Percentiles rank a stretch among this genome's conserved stretches.
phyloP scores from a whole-genome alignment of 2,113 vertebrate species.

The Choloepus hoffmanni region DNA sequence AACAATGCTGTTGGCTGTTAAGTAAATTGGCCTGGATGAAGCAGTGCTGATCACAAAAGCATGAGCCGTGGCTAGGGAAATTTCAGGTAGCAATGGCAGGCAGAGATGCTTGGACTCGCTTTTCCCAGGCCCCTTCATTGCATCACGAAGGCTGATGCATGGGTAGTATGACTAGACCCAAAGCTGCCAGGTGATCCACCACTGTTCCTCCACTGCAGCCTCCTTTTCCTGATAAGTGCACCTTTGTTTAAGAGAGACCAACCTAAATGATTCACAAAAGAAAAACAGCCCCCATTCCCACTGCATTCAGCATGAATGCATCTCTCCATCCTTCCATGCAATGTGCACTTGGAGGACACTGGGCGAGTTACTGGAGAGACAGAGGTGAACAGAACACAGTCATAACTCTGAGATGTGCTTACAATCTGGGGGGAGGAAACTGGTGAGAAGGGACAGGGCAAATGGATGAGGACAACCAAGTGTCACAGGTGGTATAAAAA shows the following conservation, averaged over 20 bases:
- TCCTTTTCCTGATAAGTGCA: not conserved
- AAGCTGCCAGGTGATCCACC: not conserved
- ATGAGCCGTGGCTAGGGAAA: not conserved
- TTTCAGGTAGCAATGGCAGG: not conserved
- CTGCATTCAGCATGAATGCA: accelerated
- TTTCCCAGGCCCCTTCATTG: not conserved
- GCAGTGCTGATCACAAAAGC: not conserved
- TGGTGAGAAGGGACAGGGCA: not conserved
- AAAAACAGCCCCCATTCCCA: not conserved
- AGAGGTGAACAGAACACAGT: accelerated
- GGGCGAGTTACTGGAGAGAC: too few relatives aligned
- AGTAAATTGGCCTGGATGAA: not conserved
- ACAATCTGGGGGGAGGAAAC: not conserved
- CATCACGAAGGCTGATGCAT: not conserved
- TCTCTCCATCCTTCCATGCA: not conserved
- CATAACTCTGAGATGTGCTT: not conserved
- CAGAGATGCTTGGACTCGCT: not conserved
- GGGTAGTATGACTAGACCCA: not conserved
- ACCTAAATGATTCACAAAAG: not conserved
- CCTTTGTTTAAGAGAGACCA: not conserved
- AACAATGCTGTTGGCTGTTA: accelerated
- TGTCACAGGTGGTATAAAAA: not conserved
- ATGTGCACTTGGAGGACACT: too few relatives aligned
- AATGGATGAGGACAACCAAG: not conserved
- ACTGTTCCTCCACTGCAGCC: not conserved